Base-by-base conservation (phyloP, 2,113 vertebrate genomes). In the Panurus biarmicus region DNA sequence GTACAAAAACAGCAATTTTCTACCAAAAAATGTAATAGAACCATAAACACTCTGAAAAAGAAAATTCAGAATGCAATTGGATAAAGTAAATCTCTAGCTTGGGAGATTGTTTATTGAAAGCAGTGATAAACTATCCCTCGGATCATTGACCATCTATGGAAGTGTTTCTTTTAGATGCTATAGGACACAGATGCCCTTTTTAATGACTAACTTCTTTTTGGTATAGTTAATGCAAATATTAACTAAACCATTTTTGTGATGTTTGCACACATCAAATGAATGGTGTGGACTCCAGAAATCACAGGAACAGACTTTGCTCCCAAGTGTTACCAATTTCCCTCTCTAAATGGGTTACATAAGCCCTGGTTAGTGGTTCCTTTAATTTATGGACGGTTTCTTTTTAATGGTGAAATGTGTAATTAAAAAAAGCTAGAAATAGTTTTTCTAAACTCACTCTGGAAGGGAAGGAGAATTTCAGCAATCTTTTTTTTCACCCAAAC, bases 311-410 rank as follows among this genome's bases (percentile, higher is more conserved):
- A 75, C 96, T 97, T 97, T 89, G 81, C 96, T 97, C 83, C 90
- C 97, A 97, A 97, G 96, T 97, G 97, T 97, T 97, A 95, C 96
- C 97, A 97, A 98, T 98, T 98, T 98, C 97, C 97, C 95, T 95
- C 96, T 97, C 94, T 81, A 97, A 97, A 97, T 95, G 95, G 83
- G 96, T 98, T 98, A 98, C 97, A 97, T 98, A 98, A 98, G 96
- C 89, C 96, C 95, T 97, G 90, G 85, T 97, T 97, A 93, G 93
- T 89, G 96, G 96, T 96, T 97, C 95, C 91, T 95, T 93, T 95
- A 96, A 96, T 97, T 95, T 96, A 95, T 84, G 88, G 87, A 94
- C 0, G 57, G 83, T 89, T 96, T 94, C 95, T 96, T 95, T 96
- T 92, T 92, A 97, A 96, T 94, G 96, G 96, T 80, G 97, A 97